phyloP scores from a whole-genome alignment of 2,797 vertebrate species.

The Xenopus petersii region DNA sequence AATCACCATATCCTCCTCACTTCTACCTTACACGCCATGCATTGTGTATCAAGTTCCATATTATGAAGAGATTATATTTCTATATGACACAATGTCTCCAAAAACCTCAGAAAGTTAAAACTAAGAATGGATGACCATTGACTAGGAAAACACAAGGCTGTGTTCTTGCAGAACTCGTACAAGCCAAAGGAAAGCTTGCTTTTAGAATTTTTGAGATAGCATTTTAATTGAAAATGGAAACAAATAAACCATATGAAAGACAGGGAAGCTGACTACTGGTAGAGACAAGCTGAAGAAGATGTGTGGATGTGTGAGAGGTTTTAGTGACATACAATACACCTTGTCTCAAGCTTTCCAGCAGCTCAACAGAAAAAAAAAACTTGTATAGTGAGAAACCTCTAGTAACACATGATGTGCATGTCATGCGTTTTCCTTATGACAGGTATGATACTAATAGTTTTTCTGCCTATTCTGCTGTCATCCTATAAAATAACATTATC shows the following conservation, averaged over 20 bases:
- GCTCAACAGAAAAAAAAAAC: neutral
- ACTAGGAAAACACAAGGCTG: too few relatives aligned
- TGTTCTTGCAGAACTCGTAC: too few relatives aligned
- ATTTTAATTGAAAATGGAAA: too few relatives aligned
- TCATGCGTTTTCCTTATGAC: neutral
- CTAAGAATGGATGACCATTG: too few relatives aligned
- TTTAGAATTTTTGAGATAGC: too few relatives aligned
- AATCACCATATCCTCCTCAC: neutral
- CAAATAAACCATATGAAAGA: neutral
- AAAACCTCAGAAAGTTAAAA: too few relatives aligned
- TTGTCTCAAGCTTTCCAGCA: neutral
- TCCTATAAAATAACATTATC: neutral
- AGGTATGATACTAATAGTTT: constrained; percentile 4
- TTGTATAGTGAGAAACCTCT: neutral
- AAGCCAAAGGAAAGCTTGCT: too few relatives aligned
- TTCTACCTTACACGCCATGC: too few relatives aligned
- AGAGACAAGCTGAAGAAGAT: neutral
- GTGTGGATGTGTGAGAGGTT: neutral
- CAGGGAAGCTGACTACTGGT: neutral
- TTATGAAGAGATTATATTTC: too few relatives aligned
- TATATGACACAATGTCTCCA: too few relatives aligned
- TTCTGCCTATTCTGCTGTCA: neutral
- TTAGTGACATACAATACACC: neutral
- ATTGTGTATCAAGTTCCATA: too few relatives aligned
- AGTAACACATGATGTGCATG: neutral